These are phyloP conservation scores for Epinephelus malabaricus DNA, from an alignment of 2,797 vertebrate genomes.

Conservation along the genomic window DNA sequence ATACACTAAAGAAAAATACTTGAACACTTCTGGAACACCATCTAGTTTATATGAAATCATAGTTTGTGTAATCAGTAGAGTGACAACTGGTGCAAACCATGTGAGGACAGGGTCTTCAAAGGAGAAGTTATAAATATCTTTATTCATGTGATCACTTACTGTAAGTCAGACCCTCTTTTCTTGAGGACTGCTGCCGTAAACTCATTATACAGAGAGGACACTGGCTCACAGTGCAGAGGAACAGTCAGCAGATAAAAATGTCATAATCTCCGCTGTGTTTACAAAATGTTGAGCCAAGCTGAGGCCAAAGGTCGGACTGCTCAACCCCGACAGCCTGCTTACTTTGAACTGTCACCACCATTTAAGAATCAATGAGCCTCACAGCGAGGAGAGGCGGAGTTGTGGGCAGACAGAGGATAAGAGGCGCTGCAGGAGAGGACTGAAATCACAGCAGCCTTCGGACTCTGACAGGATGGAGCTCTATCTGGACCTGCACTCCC, in stretches of 20 bases:
- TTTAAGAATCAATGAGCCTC: constrained; percentile 30
- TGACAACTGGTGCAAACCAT: too few species aligned
- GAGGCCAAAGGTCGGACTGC: constrained; percentile 49
- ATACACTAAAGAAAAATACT: too few species aligned
- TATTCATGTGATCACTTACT: background rate
- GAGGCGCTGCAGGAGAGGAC: background rate
- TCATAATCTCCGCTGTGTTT: constrained; percentile 51
- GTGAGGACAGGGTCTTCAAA: too few species aligned
- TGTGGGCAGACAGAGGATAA: background rate
- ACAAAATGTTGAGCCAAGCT: constrained; percentile 36
- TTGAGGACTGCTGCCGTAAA: background rate
- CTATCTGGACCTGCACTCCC: constrained; percentile 88
- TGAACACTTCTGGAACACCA: too few species aligned
- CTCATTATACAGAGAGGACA: background rate
- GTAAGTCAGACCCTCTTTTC: background rate
- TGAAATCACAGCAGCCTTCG: constrained; percentile 17
- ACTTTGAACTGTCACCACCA: constrained; percentile 61
- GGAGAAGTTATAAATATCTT: background rate
- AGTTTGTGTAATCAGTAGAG: too few species aligned
- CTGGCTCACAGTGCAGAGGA: background rate
- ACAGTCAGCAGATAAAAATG: constrained; percentile 2
- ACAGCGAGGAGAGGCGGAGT: constrained; percentile 52
- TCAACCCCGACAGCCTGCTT: constrained; percentile 34
- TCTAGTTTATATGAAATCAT: too few species aligned
- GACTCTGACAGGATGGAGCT: constrained; percentile 77